Evolutionary conservation across 2,888 invertebrate genomes (phyloP).

Genomic region (Acholoe squamosa): DNA sequence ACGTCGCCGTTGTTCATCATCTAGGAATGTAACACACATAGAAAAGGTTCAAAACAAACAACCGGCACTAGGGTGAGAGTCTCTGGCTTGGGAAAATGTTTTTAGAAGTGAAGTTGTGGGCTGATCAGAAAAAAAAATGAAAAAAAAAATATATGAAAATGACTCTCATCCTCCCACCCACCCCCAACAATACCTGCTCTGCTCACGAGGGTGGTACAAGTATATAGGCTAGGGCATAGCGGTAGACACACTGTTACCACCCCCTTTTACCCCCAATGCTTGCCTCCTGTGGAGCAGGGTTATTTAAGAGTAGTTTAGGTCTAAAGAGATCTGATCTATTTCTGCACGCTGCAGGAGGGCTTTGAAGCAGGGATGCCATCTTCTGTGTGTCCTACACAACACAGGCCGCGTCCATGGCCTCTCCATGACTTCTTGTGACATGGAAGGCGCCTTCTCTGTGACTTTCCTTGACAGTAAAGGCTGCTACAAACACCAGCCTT

Average conservation of each 20-base stretch:
- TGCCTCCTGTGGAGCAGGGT: not conserved
- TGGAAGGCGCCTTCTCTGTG: too few relatives aligned
- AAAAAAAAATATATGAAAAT: too few relatives aligned
- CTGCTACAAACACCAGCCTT: too few relatives aligned
- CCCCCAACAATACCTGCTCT: not conserved
- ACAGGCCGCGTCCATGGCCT: not conserved
- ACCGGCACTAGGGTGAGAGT: too few relatives aligned
- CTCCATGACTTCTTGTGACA: too few relatives aligned
- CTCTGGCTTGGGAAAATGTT: not conserved
- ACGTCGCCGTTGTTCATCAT: not conserved
- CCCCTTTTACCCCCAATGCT: not conserved
- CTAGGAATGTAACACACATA: not conserved
- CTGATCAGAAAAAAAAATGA: too few relatives aligned
- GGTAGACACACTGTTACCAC: not conserved
- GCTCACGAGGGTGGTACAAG: too few relatives aligned
- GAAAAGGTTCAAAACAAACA: too few relatives aligned
- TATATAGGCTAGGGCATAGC: not conserved
- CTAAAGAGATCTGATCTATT: conserved; percentile 54
- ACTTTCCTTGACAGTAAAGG: too few relatives aligned
- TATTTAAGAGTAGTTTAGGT: conserved; percentile 52
- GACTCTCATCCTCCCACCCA: not conserved
- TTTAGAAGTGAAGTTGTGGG: not conserved
- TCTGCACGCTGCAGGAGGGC: conserved; percentile 43
- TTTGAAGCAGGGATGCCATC: not conserved
- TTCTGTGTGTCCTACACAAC: not conserved